These are phyloP conservation scores for Drosophila rufa DNA, from an alignment of 1,140 invertebrate species.

Conservation along the genomic window DNA sequence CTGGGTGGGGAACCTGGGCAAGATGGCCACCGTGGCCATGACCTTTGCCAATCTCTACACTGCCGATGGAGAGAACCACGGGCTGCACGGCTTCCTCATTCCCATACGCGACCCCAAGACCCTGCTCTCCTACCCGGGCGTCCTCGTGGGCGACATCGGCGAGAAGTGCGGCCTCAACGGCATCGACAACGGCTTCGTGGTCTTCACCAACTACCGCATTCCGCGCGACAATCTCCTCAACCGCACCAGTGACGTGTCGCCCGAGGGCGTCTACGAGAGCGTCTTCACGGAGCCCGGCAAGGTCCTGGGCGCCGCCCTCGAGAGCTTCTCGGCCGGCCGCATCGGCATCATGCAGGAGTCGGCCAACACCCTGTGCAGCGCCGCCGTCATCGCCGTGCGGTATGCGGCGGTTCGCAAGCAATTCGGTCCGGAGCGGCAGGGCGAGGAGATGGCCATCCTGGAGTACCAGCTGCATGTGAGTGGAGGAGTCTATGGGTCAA, in stretches of 20 bases:
- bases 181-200: conserved; percentile 95
- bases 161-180: conserved; percentile 95
- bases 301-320: conserved; percentile 92
- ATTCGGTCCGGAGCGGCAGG: conserved; percentile 90
- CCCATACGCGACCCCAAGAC: conserved; percentile 92
- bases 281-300: conserved; percentile 91
- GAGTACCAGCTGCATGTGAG: conserved; percentile 95
- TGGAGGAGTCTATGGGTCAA: conserved; percentile 9
- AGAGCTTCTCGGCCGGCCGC: conserved; percentile 93
- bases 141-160: conserved; percentile 93
- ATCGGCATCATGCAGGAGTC: conserved; percentile 91
- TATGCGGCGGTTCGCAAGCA: conserved; percentile 96
- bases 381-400: conserved; percentile 93
- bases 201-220: conserved; percentile 94
- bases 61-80: conserved; percentile 92
- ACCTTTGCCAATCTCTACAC: conserved; percentile 94
- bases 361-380: conserved; percentile 89
- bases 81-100: conserved; percentile 94
- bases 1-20: conserved; percentile 96
- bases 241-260: conserved; percentile 93
- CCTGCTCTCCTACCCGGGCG: conserved; percentile 89
- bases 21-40: conserved; percentile 94
- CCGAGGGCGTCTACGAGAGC: conserved; percentile 93
- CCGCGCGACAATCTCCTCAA: conserved; percentile 94
- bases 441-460: conserved; percentile 92